These are phyloP conservation scores for Eremobia ochroleuca DNA, from an alignment of 2,888 invertebrate species.

Conservation along the genomic window DNA sequence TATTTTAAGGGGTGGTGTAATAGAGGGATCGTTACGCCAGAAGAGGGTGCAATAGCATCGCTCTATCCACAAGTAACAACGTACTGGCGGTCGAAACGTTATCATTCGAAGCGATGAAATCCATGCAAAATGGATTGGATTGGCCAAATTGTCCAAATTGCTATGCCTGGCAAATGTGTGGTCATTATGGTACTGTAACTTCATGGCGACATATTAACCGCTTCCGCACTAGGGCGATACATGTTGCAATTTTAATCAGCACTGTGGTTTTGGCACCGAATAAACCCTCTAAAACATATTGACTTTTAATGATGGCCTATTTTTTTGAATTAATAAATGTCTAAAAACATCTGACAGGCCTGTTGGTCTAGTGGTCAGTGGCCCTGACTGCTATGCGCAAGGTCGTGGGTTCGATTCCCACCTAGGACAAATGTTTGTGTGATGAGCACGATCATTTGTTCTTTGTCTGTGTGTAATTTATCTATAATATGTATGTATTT, in stretches of 20 bases:
- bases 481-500: too few relatives aligned
- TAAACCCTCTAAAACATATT: background rate
- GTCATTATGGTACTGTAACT: constrained; percentile 15
- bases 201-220: constrained; percentile 17
- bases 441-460: too few relatives aligned
- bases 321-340: background rate
- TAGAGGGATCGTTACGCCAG: background rate
- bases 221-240: background rate
- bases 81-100: constrained; percentile 26
- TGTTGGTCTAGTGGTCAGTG: too few relatives aligned
- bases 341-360: too few relatives aligned
- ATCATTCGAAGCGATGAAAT: constrained; percentile 42
- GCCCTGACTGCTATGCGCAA: too few relatives aligned
- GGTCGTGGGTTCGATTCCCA: too few relatives aligned
- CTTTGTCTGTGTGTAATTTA: too few relatives aligned
- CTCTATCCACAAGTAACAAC: constrained; percentile 19
- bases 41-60: background rate
- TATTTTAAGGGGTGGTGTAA: too few relatives aligned
- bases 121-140: constrained; percentile 48
- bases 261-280: constrained; percentile 1
- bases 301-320: background rate
- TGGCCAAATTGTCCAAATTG: constrained; percentile 49
- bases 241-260: constrained; percentile 3
- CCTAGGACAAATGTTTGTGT: too few relatives aligned
- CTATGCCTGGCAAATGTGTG: constrained; percentile 38